These are phyloP conservation scores for Musca domestica DNA, from an alignment of 1,140 invertebrate species.

Conservation along the genomic window DNA sequence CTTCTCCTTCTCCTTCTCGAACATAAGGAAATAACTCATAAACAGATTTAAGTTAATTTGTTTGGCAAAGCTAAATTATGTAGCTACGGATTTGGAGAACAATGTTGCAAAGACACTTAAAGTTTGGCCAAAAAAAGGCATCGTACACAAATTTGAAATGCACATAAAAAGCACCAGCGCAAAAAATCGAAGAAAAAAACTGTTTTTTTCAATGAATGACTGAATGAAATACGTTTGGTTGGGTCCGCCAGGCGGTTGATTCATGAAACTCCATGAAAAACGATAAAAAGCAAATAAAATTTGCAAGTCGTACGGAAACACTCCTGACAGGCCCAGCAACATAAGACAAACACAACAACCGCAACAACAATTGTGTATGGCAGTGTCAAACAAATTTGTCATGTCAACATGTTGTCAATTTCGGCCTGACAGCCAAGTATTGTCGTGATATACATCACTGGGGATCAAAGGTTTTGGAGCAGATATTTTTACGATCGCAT, in stretches of 20 bases:
- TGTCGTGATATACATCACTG: constrained; percentile 3
- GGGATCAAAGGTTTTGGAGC: constrained; percentile 8
- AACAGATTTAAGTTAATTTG: constrained; percentile 11
- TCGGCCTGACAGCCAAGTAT: neutral
- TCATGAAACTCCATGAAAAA: too few relatives aligned
- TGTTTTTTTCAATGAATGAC: neutral
- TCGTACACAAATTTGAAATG: constrained; percentile 1
- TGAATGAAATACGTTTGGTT: too few relatives aligned
- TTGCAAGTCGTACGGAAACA: too few relatives aligned
- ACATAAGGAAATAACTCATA: constrained; percentile 19
- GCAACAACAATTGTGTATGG: neutral
- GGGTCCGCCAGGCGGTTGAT: too few relatives aligned
- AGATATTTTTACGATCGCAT: constrained; percentile 1
- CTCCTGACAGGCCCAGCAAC: too few relatives aligned
- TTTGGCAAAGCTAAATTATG: neutral
- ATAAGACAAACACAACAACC: neutral
- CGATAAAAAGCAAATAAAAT: too few relatives aligned
- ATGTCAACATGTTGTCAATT: constrained; percentile 24
- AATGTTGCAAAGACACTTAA: constrained; percentile 9
- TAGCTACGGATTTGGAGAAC: neutral
- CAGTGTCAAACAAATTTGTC: constrained; percentile 24
- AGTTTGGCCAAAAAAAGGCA: neutral
- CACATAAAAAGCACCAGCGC: neutral
- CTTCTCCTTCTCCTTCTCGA: neutral
- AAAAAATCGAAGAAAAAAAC: neutral